Base-by-base conservation (phyloP, 2,888 invertebrate species). In the Syrphus vitripennis region DNA sequence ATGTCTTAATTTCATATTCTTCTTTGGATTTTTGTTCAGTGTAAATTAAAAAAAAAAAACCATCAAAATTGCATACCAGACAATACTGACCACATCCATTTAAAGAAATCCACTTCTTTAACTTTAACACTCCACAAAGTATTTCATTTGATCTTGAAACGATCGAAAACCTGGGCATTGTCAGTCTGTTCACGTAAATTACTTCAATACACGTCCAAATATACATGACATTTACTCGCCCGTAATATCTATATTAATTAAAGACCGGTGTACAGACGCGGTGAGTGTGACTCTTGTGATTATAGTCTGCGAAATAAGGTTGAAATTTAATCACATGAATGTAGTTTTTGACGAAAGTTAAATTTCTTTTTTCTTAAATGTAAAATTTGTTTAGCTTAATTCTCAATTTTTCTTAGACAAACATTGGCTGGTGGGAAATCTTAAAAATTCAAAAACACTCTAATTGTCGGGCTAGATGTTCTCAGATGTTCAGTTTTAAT, bases 61-160 rank as follows among this genome's bases (percentile, higher is more conserved):
- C n/a, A n/a, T n/a, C 42, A 61, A 70, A 79, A 65, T 63, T 42
- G 12, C 61, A 16, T 14, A 59, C 21, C 34, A 55, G 34, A 37
- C 63, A 45, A 75, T 50, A n/a, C 12, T 14, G 26, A 37, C 69
- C 55, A 55, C 61, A 40, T 63, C 61, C 61, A 61, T 69, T 83
- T 59, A 71, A 75, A 75, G 70, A 59, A 57, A 75, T 75, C 69
- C 70, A 79, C 50, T 2, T 71, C 75, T n/a, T n/a, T n/a, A n/a
- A n/a, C n/a, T n/a, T n/a, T n/a, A n/a, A n/a, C n/a, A n/a, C n/a
- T n/a, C n/a, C n/a, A n/a, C 59, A 76, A 84, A 80, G 76, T 76
- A 75, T 71, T 84, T 84, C 50, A 59, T 67, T 59, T 84, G 83
- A 80, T 80, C 83, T 84, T 84, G 83, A 84, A 84, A 84, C 16